Base-by-base conservation (phyloP, 1,140 invertebrate species). In the Dreissena polymorpha region DNA sequence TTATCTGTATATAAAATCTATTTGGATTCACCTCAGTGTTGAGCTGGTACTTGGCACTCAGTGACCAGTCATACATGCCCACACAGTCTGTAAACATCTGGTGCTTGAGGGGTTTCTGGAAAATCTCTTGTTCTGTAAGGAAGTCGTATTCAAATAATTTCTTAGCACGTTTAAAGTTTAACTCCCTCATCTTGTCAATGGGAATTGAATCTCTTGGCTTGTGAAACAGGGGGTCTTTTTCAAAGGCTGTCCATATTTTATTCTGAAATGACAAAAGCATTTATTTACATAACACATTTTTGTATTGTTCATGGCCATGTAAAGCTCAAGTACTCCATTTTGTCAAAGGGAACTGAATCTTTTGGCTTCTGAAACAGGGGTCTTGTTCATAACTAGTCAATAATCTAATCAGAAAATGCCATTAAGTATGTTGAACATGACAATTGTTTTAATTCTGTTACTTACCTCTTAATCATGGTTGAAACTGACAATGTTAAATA, bases 381-480 rank as follows among this genome's bases (percentile, higher is more conserved):
- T 98, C 96, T n/a, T 94, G 95, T 92, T 97, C 95, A 53, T 99
- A 90, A 6, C 95, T 95, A 27, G 95, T 94, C 96, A 96, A 98
- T 83, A 98, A 94, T 91, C 95, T 95, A 88, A 96, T 95, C 97
- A 98, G 90, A 55, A 95, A 90, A 70, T 83, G 72, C 82, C 78
- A 39, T 39, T 8, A 39, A 39, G 39, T 39, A 5, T 39, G 39
- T 39, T 39, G 3, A 39, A 39, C 39, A 39, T 39, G 39, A 39
- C 39, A 39, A 39, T 39, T 39, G 2, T 39, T 39, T 5, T 5
- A 39, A 39, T 39, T 39, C 94, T 92, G 39, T 8, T 39, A 39
- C n/a, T n/a, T n/a, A n/a, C n/a, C n/a, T n/a, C n/a, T n/a, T n/a
- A n/a, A n/a, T n/a, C n/a, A n/a, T n/a, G n/a, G n/a, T n/a, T n/a